A percentile compares a stretch with the other conserved stretches of the same genome.
Evolutionary conservation across 2,888 invertebrate genomes (phyloP).

Genomic region (Steinernema scapterisci): DNA sequence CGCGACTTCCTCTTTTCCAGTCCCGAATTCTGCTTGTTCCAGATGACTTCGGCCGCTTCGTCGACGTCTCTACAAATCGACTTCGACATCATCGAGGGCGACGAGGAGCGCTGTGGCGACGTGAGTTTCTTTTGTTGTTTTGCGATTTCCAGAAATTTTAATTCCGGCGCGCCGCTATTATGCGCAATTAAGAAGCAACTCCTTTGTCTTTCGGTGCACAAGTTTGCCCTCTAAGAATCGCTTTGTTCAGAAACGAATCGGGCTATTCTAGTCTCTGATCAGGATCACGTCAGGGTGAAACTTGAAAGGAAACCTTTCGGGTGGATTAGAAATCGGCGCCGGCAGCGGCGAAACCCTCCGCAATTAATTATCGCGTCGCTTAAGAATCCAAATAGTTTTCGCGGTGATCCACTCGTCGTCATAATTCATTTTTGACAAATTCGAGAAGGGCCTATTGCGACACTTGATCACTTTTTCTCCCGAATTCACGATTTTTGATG

Average conservation of each 20-base stretch:
- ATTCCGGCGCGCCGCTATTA: neutral
- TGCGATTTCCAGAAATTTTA: neutral
- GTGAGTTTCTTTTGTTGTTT: neutral
- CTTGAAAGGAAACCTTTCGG: neutral
- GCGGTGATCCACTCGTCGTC: neutral
- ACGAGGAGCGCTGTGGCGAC: neutral
- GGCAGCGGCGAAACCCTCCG: too few species aligned
- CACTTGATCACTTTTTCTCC: neutral
- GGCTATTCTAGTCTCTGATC: too few species aligned
- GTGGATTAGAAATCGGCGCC: neutral
- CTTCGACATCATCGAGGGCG: neutral
- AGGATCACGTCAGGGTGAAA: too few species aligned
- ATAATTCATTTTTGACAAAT: constrained; percentile 20
- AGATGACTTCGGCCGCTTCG: constrained; percentile 4
- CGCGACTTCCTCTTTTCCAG: neutral
- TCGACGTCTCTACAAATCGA: neutral
- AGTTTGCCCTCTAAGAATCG: neutral
- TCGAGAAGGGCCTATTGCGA: neutral
- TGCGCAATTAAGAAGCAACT: neutral
- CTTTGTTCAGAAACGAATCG: neutral
- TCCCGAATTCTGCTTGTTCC: neutral
- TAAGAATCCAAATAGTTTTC: neutral
- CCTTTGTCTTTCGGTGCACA: neutral
- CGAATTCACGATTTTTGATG: too few species aligned
- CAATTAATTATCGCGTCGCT: constrained; percentile 16